Evolutionary conservation across 2,888 invertebrate genomes (phyloP).

Genomic region (Cyrtodaria siliqua): DNA sequence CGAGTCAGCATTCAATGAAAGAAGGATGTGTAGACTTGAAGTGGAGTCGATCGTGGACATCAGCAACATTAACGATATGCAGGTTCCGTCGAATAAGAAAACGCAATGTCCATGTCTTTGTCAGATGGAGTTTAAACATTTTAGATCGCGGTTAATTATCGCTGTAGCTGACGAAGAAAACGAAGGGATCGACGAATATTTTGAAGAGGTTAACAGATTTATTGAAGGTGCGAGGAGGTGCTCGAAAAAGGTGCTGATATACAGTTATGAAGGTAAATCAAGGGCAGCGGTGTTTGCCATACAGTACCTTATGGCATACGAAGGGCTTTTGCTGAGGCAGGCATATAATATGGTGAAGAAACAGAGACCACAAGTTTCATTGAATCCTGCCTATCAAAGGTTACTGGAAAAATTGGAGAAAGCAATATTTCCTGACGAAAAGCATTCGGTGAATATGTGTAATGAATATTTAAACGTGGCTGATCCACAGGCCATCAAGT

Average conservation of each 20-base stretch:
- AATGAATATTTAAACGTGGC: constrained; percentile 73
- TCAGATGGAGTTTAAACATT: constrained; percentile 72
- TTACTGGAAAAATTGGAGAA: constrained; percentile 71
- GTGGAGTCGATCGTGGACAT: constrained; percentile 86
- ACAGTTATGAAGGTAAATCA: constrained; percentile 79
- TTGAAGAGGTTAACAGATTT: constrained; percentile 81
- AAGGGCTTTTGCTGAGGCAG: constrained; percentile 71
- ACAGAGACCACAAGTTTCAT: constrained; percentile 71
- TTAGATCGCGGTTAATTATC: constrained; percentile 88
- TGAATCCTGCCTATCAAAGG: constrained; percentile 76
- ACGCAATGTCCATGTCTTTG: constrained; percentile 80
- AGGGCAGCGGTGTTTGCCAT: constrained; percentile 78
- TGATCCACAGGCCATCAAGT: constrained; percentile 73
- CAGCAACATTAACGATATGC: constrained; percentile 74
- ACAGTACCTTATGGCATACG: constrained; percentile 80
- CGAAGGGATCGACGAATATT: constrained; percentile 81
- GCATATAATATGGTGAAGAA: constrained; percentile 77
- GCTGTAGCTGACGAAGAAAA: constrained; percentile 89
- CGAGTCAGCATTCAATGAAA: constrained; percentile 86
- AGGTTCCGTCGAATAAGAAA: constrained; percentile 71
- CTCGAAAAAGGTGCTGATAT: constrained; percentile 77
- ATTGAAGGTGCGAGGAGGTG: constrained; percentile 79
- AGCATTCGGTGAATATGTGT: constrained; percentile 70
- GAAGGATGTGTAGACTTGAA: constrained; percentile 85
- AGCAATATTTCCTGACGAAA: constrained; percentile 68